These are phyloP conservation scores for Gouania willdenowi DNA, from an alignment of 2,797 vertebrate species.

Conservation along the genomic window DNA sequence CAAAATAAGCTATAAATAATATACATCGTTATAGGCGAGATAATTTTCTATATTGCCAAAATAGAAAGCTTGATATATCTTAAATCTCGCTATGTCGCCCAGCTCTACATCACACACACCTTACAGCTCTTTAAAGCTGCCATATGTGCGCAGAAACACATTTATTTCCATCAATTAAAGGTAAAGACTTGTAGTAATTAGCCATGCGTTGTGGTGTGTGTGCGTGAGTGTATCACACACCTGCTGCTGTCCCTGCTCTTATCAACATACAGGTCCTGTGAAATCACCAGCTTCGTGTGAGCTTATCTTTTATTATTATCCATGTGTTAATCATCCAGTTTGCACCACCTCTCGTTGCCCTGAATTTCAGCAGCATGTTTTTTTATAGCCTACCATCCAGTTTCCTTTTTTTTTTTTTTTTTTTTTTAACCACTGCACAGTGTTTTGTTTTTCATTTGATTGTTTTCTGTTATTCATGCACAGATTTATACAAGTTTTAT, in stretches of 20 bases:
- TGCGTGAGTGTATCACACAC: conserved; percentile 35
- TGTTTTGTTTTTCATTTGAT: too few species aligned
- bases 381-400: neutral
- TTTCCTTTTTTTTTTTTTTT: neutral
- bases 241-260: conserved; percentile 56
- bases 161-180: conserved; percentile 29
- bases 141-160: too few species aligned
- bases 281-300: conserved; percentile 31
- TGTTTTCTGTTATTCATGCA: too few species aligned
- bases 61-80: too few species aligned
- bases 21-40: too few species aligned
- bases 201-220: conserved; percentile 1
- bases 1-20: too few species aligned
- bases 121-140: too few species aligned
- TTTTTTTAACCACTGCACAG: neutral
- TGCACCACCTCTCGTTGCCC: conserved; percentile 8
- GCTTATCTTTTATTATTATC: conserved; percentile 44
- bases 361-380: conserved; percentile 8
- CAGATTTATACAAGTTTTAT: too few species aligned
- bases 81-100: too few species aligned
- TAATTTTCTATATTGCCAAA: too few species aligned
- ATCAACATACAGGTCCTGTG: conserved; percentile 47
- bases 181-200: conserved; percentile 2
- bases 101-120: too few species aligned
- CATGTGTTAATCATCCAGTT: conserved; percentile 50